These are phyloP conservation scores for Ophion slaviceki DNA, from an alignment of 2,888 invertebrate species.

Conservation along the genomic window DNA sequence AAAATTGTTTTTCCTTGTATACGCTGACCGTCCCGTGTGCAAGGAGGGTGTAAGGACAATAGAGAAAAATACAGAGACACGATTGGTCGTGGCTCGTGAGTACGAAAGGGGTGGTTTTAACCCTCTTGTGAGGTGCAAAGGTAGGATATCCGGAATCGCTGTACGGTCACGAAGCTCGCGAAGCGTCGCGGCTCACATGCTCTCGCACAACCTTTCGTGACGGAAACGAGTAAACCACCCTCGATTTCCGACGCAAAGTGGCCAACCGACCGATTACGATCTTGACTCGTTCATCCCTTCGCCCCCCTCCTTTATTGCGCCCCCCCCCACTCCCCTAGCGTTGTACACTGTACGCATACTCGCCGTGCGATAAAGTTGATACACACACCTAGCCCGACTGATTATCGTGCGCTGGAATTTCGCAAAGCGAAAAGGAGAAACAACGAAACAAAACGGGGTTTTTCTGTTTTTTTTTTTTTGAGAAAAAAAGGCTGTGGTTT, in stretches of 20 bases:
- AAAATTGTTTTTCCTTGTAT: conserved; percentile 9
- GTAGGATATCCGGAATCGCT: conserved; percentile 63
- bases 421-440: neutral
- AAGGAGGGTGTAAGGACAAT: conserved; percentile 3
- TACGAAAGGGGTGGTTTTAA: conserved; percentile 49
- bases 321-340: neutral
- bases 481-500: neutral
- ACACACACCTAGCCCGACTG: neutral
- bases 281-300: conserved; percentile 70
- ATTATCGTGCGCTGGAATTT: conserved; percentile 27
- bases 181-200: conserved; percentile 24
- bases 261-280: conserved; percentile 79
- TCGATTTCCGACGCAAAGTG: conserved; percentile 83
- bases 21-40: neutral
- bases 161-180: conserved; percentile 64
- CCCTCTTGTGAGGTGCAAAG: conserved; percentile 49
- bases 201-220: conserved; percentile 76
- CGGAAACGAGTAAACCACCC: conserved; percentile 79
- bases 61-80: conserved; percentile 28
- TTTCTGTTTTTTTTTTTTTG: neutral
- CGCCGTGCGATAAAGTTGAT: neutral
- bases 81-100: conserved; percentile 16
- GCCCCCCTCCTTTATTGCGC: conserved; percentile 34
- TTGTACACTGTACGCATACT: neutral
- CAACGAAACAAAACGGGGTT: neutral